A percentile compares a stretch with the other conserved stretches of the same genome.
Evolutionary conservation across 2,888 invertebrate species (phyloP).

Genomic region (Pasiphila rectangulata): DNA sequence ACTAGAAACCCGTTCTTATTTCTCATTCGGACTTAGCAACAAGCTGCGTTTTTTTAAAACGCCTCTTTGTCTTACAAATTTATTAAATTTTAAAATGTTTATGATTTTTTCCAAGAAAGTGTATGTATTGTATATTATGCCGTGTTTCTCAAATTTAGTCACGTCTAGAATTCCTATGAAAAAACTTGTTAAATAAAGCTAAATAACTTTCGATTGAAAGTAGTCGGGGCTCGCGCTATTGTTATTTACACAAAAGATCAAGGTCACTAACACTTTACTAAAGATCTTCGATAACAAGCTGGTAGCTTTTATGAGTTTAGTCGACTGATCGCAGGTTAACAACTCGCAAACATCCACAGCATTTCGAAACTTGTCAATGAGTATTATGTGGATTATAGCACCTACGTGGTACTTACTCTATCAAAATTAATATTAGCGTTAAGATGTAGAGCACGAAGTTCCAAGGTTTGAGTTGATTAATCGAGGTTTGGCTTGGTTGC

Average conservation of each 20-base stretch:
- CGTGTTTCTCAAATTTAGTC: slow-evolving; percentile 20
- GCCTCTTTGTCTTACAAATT: no score
- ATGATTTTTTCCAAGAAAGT: neutral
- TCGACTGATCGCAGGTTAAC: slow-evolving; percentile 3
- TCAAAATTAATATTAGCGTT: slow-evolving; percentile 51
- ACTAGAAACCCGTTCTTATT: no score
- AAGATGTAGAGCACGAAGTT: slow-evolving; percentile 52
- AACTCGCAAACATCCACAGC: slow-evolving; percentile 17
- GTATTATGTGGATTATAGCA: slow-evolving; percentile 30
- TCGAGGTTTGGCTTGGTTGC: slow-evolving; percentile 46
- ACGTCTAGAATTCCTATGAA: slow-evolving; percentile 29
- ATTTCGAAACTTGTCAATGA: slow-evolving; percentile 21
- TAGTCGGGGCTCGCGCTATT: slow-evolving; percentile 29
- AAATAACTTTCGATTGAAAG: slow-evolving; percentile 33
- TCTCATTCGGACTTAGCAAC: no score
- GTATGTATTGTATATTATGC: slow-evolving; percentile 1
- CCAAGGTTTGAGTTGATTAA: slow-evolving; percentile 63
- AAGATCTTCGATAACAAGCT: slow-evolving; percentile 26
- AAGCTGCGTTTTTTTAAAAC: no score
- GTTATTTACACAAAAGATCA: slow-evolving; percentile 37
- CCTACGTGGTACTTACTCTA: slow-evolving; percentile 37
- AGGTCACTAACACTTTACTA: slow-evolving; percentile 27
- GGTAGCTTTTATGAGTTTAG: slow-evolving; percentile 11
- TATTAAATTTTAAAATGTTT: no score
- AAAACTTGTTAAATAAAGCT: slow-evolving; percentile 27